A percentile compares a stretch with the other conserved stretches of the same genome.
phyloP scores from a whole-genome alignment of 2,113 vertebrate genomes.

The Phrynosoma blainvillii region DNA sequence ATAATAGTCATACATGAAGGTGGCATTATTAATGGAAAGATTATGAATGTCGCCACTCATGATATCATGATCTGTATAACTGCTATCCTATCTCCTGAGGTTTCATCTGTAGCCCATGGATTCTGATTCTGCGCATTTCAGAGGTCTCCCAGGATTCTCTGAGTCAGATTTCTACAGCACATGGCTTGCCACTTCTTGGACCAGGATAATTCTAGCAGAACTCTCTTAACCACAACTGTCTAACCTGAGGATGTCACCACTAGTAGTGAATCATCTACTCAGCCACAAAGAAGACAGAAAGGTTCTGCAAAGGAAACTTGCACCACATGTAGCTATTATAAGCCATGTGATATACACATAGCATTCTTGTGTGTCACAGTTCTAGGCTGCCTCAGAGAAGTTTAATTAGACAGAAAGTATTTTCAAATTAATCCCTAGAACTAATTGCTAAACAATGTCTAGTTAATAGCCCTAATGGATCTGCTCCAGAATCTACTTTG shows the following conservation, averaged over 20 bases:
- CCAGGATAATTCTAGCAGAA: neutral
- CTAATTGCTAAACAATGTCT: conserved; percentile 1
- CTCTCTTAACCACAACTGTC: neutral
- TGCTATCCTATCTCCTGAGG: neutral
- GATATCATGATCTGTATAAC: neutral
- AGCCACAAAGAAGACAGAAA: neutral
- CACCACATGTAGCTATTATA: conserved; percentile 55
- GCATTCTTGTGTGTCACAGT: neutral
- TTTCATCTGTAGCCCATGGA: neutral
- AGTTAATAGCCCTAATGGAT: neutral
- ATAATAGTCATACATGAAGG: neutral
- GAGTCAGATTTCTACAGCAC: neutral
- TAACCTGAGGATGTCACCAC: neutral
- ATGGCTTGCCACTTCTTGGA: neutral
- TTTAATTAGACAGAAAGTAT: neutral
- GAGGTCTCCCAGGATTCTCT: neutral
- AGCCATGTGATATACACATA: neutral
- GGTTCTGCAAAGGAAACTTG: neutral
- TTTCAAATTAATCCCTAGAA: conserved; percentile 16
- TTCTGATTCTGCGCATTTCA: neutral
- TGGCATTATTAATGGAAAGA: neutral
- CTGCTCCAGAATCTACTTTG: neutral
- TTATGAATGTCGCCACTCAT: fast-evolving
- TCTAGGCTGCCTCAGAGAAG: neutral
- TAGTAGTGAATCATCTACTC: conserved; percentile 12